Evolutionary conservation across 2,888 invertebrate genomes (phyloP), one percentile per base, ranked within the genome.

Genomic region (Dasysyrphus albostriatus): DNA sequence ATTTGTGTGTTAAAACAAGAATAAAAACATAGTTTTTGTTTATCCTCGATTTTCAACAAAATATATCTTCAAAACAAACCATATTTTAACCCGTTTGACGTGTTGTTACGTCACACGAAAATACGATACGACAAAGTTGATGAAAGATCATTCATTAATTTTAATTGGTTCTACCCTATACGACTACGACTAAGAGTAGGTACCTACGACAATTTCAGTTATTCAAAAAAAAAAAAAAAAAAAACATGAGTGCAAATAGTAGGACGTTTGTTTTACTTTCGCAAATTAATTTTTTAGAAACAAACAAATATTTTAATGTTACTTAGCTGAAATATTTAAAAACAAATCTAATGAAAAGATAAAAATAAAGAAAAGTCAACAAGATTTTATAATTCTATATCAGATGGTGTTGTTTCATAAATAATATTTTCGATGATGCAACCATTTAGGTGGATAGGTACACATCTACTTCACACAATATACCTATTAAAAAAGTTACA

Each of bases 381-480:
- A 34, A 47, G 44, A 65, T 24, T 32, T 54, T 47, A 16, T 32
- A 39, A 12, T 4, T 34, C 34, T 42, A 9, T 49, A 54, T 54
- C 7, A 32, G 54, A 39, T 61, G 19, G 3, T 29, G 19, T 12
- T 19, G 29, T 49, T 58, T 19, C 16, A 47, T 47, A 59, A 12
- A 37, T 29, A 24, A 19, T 49, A 49, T 67, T 67, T 37, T 42
- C 16, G 77, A 78, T 83, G 83, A 83, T 78, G 83, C 83, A 83
- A 83, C 78, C 65, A 44, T 63, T 76, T 44, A 8, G 12, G 37
- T 61, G n/a, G 8, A 34, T 63, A 63, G 63, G 63, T 63, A 63
- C 63, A 63, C 10, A 63, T 39, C 59, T 59, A 14, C 19, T 16
- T 12, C 34, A 59, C 7, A 49, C 7, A 29, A 19, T 10, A 49